A percentile compares a stretch with the other conserved stretches of the same genome.
Evolutionary conservation across 1,140 invertebrate species (phyloP).

Genomic region (Philopotamus ludificatus): DNA sequence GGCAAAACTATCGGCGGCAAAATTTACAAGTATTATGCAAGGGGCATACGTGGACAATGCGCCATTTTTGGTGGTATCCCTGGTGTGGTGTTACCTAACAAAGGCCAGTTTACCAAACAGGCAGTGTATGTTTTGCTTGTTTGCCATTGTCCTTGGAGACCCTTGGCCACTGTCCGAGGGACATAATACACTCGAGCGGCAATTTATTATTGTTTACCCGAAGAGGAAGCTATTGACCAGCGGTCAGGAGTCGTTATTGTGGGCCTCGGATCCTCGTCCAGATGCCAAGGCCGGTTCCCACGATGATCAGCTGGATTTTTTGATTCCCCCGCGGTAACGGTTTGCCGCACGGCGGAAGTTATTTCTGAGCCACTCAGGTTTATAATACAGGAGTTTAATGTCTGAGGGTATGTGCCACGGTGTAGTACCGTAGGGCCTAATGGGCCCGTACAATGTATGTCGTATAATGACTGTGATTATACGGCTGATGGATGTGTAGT

Average conservation of each 20-base stretch:
- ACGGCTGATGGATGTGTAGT: too few relatives aligned
- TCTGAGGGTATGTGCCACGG: too few relatives aligned
- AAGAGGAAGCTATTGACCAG: constrained; percentile 21
- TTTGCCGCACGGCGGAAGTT: background rate
- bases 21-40: background rate
- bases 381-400: background rate
- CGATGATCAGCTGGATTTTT: constrained; percentile 23
- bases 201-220: constrained; percentile 39
- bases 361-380: background rate
- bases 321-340: background rate
- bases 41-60: constrained; percentile 5
- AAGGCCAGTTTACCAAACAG: constrained; percentile 38
- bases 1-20: too few relatives aligned
- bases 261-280: background rate
- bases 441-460: too few relatives aligned
- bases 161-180: background rate
- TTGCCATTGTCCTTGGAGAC: constrained; percentile 33
- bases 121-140: constrained; percentile 42
- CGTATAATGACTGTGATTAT: too few relatives aligned
- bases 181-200: constrained; percentile 28
- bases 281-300: constrained; percentile 25
- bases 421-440: too few relatives aligned
- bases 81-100: constrained; percentile 17
- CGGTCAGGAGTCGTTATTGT: constrained; percentile 37
- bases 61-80: constrained; percentile 7